Evolutionary conservation across 2,113 vertebrate species (phyloP).

Genomic region (Proteles cristata): DNA sequence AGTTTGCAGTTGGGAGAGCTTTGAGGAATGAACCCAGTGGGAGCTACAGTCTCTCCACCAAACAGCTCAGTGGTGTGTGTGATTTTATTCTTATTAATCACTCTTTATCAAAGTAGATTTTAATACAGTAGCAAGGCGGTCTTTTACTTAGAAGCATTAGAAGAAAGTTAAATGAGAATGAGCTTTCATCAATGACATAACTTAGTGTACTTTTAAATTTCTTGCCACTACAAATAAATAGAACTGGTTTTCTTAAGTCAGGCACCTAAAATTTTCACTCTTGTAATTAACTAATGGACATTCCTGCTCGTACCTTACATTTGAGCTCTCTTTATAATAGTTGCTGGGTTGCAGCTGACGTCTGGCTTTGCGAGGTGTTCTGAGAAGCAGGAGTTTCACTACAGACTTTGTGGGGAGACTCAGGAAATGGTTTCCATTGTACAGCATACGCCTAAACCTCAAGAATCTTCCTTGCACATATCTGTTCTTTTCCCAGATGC

Average conservation of each 20-base stretch:
- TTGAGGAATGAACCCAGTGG: too few relatives aligned
- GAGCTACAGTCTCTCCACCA: too few relatives aligned
- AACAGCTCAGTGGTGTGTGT: background rate
- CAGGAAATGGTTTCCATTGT: background rate
- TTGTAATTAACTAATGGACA: background rate
- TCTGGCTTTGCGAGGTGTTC: background rate
- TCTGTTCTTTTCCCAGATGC: background rate
- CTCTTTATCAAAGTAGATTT: background rate
- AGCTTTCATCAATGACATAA: background rate
- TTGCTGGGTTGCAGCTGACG: background rate
- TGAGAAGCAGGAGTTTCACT: background rate
- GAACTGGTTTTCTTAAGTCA: background rate
- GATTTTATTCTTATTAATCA: background rate
- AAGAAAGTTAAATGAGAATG: background rate
- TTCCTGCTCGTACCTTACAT: background rate
- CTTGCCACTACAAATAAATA: background rate
- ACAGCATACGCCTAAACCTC: too few relatives aligned
- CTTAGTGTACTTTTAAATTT: background rate
- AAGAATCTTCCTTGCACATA: background rate
- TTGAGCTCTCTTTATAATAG: background rate
- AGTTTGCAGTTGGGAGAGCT: background rate
- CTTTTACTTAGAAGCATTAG: background rate
- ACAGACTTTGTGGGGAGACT: background rate
- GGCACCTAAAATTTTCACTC: background rate
- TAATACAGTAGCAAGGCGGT: background rate